Evolutionary conservation across 2,888 invertebrate species (phyloP).

Genomic region (Syrphus vitripennis): DNA sequence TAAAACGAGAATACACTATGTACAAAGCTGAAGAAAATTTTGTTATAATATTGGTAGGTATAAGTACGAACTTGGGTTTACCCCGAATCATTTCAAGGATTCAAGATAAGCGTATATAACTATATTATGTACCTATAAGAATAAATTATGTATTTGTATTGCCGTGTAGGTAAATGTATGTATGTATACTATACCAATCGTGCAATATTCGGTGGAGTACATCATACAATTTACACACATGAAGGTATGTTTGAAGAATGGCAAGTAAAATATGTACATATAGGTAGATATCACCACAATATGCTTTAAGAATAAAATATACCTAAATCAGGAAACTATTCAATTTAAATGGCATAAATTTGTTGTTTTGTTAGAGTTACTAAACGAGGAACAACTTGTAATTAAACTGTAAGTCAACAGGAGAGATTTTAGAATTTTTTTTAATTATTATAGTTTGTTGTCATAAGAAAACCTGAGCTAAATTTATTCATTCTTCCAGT

Average conservation of each 20-base stretch:
- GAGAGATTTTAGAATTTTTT: not conserved
- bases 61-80: not conserved
- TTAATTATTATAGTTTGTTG: not conserved
- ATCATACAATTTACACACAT: not conserved
- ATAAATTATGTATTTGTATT: not conserved
- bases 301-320: conserved; percentile 7
- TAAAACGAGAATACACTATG: not conserved
- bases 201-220: not conserved
- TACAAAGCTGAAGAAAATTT: not conserved
- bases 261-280: not conserved
- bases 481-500: too few relatives aligned
- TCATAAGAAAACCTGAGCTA: too few relatives aligned
- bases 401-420: not conserved
- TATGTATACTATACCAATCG: not conserved
- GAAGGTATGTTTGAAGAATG: not conserved
- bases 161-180: not conserved
- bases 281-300: not conserved
- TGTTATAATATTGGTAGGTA: not conserved
- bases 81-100: conserved; percentile 30
- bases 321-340: conserved; percentile 19
- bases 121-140: not conserved
- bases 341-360: conserved; percentile 27
- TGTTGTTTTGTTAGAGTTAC: conserved; percentile 15
- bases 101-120: not conserved
- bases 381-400: not conserved